phyloP scores from a whole-genome alignment of 2,888 invertebrate genomes.

The Nephrotoma flavescens region DNA sequence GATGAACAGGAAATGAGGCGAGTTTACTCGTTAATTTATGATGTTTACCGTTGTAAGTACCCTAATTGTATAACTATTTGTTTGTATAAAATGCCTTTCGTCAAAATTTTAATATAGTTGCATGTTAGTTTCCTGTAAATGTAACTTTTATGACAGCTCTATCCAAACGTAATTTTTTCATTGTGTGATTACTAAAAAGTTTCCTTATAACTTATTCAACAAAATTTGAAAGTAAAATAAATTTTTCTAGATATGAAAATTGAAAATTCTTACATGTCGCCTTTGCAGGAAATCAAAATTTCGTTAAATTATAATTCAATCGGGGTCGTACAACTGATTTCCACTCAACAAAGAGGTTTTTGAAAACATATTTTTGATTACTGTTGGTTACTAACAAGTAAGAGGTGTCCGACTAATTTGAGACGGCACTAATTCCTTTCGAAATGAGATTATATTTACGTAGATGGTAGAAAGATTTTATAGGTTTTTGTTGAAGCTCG shows the following conservation, averaged over 20 bases:
- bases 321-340: no score
- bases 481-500: no score
- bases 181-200: not conserved
- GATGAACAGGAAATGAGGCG: conserved; percentile 40
- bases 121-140: not conserved
- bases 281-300: not conserved
- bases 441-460: no score
- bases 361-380: no score
- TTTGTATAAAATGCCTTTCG: not conserved
- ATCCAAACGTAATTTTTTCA: not conserved
- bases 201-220: not conserved
- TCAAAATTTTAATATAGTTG: not conserved
- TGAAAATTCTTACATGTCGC: not conserved
- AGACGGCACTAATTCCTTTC: no score
- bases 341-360: no score
- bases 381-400: no score
- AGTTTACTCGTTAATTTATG: conserved; percentile 39
- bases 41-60: conserved; percentile 39
- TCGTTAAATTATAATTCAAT: not conserved
- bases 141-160: not conserved
- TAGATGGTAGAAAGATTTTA: no score
- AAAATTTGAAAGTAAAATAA: not conserved
- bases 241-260: not conserved
- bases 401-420: no score
- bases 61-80: not conserved